Evolutionary conservation across 2,113 vertebrate genomes (phyloP), one percentile per base, ranked within the genome.

Genomic region (Nannobrachium achirus): DNA sequence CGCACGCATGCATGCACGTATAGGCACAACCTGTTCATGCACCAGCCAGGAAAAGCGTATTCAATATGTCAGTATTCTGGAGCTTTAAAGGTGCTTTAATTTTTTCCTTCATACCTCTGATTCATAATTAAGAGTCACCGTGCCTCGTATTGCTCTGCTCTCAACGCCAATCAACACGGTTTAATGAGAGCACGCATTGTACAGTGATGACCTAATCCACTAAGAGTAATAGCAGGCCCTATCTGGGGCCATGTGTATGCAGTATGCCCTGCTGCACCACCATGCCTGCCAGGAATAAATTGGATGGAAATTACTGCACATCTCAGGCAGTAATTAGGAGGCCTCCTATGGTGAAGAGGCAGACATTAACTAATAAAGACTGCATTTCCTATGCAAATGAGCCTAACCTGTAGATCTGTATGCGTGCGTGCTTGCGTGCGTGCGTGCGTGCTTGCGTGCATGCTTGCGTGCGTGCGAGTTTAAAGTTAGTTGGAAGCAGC

Each of bases 301-400:
- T 75, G 77, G 62, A 7, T 87, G 68, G 75, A 91, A 89, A 90
- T 80, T 76, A 76, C 73, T 85, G 45, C 53, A 82, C 68, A 57
- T 87, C 73, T 86, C 78, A 76, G 62, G 72, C 76, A 73, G 73
- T 79, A 89, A 88, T 91, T 89, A 90, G 60, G 51, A 53, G 58
- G 64, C 52, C 64, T 81, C 85, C 76, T 78, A 71, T 82, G 69
- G 86, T 38, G 71, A 61, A 25, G 62, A 73, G 61, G 67, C 68
- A 82, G 76, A 78, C 63, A 73, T 89, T 86, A 83, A 60, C 69
- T 86, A 81, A 88, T 86, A 81, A 88, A 81, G 59, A 66, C 69
- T 72, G 70, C 41, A 80, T 87, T 88, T 81, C 77, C 67, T 60
- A 77, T 84, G 76, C 76, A 89, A 87, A 89, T 85, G 78, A 83